These are phyloP conservation scores for Halcyon leucocephala DNA, from an alignment of 2,797 vertebrate genomes.

Conservation along the genomic window DNA sequence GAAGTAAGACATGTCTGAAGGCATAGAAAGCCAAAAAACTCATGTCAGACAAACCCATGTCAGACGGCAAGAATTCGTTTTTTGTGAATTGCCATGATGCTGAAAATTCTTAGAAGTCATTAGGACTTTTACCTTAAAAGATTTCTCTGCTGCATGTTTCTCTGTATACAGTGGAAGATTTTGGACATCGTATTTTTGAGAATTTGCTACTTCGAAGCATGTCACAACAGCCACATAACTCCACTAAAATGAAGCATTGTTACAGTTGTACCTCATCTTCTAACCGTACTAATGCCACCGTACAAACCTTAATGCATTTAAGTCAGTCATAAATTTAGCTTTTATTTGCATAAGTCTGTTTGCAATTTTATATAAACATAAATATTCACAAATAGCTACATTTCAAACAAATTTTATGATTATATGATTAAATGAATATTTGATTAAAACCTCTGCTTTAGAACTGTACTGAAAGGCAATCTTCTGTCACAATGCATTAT, in stretches of 20 bases:
- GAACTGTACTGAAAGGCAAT: background rate
- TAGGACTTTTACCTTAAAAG: constrained; percentile 45
- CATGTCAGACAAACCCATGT: constrained; percentile 97
- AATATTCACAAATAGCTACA: background rate
- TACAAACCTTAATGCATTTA: background rate
- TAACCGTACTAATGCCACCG: background rate
- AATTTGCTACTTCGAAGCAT: background rate
- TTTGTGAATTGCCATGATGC: constrained; percentile 45
- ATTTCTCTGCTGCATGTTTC: constrained; percentile 94
- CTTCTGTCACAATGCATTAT: background rate
- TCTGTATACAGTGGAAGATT: constrained; percentile 52
- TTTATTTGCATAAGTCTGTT: background rate
- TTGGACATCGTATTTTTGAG: background rate
- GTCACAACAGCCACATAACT: background rate
- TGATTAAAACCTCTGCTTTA: background rate
- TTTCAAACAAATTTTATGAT: background rate
- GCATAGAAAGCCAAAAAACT: constrained; percentile 90
- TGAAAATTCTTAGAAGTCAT: constrained; percentile 36
- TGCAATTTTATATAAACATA: background rate
- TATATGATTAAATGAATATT: background rate
- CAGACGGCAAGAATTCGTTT: constrained; percentile 92
- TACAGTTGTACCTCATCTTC: background rate
- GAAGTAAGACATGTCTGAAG: constrained; percentile 72
- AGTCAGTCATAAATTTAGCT: background rate
- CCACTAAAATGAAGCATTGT: background rate